Evolutionary conservation across 2,888 invertebrate genomes (phyloP).

Genomic region (Drosophila borborema): DNA sequence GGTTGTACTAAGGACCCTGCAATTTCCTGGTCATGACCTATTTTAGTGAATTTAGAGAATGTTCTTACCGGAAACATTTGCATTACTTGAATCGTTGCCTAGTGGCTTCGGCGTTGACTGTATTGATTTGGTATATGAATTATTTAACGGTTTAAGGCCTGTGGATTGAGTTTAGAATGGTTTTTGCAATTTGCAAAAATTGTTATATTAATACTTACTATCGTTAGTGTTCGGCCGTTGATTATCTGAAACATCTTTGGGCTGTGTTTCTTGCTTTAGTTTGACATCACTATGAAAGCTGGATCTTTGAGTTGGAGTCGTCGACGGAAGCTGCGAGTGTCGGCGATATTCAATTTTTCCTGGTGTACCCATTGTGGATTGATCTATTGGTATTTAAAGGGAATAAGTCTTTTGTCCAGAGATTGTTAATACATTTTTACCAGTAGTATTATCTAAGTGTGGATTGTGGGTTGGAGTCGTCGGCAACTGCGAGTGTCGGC

Average conservation of each 20-base stretch:
- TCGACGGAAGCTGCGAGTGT: too few species aligned
- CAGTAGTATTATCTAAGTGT: too few species aligned
- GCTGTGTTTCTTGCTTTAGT: too few species aligned
- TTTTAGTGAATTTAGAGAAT: neutral
- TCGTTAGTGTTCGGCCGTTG: neutral
- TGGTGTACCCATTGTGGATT: too few species aligned
- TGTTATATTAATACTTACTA: neutral
- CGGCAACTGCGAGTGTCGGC: neutral
- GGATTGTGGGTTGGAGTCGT: neutral
- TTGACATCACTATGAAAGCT: neutral
- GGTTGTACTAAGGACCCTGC: neutral
- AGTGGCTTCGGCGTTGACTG: neutral
- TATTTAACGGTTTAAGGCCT: neutral
- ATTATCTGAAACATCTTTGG: neutral
- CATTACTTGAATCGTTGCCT: neutral
- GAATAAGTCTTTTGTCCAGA: too few species aligned
- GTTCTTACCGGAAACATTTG: neutral
- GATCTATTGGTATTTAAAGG: too few species aligned
- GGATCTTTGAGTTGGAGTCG: too few species aligned
- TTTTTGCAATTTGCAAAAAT: neutral
- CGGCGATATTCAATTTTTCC: too few species aligned
- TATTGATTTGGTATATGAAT: neutral
- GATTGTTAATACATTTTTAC: too few species aligned
- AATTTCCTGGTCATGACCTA: neutral
- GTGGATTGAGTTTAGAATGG: neutral